phyloP scores from a whole-genome alignment of 2,797 vertebrate genomes.

The Sandelia bainsii region DNA sequence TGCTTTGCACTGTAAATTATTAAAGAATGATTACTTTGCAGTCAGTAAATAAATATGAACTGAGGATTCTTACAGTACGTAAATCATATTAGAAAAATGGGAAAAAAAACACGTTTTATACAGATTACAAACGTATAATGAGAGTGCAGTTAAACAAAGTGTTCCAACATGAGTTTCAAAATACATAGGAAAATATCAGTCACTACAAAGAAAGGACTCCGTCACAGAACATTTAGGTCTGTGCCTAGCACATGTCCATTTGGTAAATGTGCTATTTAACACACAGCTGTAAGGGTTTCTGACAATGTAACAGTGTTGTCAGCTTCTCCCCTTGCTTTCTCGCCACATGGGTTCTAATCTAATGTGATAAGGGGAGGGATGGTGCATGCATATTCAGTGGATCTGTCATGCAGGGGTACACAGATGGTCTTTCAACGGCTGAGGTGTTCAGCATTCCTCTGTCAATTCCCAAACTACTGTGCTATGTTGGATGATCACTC shows the following conservation, averaged over 20 bases:
- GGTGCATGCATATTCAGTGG: slow-evolving; percentile 87
- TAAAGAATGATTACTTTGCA: background rate
- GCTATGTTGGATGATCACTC: slow-evolving; percentile 57
- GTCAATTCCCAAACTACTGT: slow-evolving; percentile 72
- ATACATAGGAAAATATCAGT: background rate
- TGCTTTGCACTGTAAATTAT: background rate
- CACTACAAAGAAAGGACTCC: background rate
- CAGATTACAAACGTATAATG: background rate
- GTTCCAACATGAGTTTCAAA: slow-evolving; percentile 9
- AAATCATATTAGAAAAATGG: background rate
- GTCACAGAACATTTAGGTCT: slow-evolving; percentile 37
- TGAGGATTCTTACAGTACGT: background rate
- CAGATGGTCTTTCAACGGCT: slow-evolving; percentile 85
- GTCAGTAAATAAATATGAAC: background rate
- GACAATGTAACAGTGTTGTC: slow-evolving; percentile 79
- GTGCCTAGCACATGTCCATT: slow-evolving; percentile 54
- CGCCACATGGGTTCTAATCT: slow-evolving; percentile 83
- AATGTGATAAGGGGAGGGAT: slow-evolving; percentile 83
- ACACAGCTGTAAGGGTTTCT: slow-evolving; percentile 73
- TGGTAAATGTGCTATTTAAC: slow-evolving; percentile 79
- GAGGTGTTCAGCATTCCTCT: slow-evolving; percentile 78
- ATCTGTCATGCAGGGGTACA: slow-evolving; percentile 79
- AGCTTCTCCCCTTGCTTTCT: slow-evolving; percentile 75
- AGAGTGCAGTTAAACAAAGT: background rate
- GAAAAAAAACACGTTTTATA: background rate